These are phyloP conservation scores for Catostylus mosaicus DNA, from an alignment of 30 jellyfish, hydroid and myxozoan species.

Conservation along the genomic window DNA sequence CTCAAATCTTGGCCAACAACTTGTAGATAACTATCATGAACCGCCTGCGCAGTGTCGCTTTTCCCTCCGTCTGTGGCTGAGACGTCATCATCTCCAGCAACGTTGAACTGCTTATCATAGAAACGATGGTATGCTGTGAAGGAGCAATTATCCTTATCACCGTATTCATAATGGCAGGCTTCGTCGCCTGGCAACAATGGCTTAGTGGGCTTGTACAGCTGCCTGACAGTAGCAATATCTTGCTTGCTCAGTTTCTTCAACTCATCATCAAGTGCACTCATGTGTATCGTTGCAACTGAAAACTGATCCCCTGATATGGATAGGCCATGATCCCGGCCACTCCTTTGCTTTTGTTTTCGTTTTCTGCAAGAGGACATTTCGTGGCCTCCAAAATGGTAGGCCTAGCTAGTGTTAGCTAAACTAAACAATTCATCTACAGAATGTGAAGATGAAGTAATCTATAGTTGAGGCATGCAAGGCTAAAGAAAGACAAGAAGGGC, in stretches of 20 bases:
- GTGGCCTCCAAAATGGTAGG: constrained; percentile 58
- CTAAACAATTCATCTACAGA: too few relatives aligned
- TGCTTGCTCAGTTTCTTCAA: constrained; percentile 41
- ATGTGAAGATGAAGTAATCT: too few relatives aligned
- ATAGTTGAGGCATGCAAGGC: too few relatives aligned
- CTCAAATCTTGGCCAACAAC: background rate
- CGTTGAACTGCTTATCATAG: background rate
- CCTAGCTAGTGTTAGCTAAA: constrained; percentile 13
- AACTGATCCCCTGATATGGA: constrained; percentile 31
- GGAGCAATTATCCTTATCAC: background rate
- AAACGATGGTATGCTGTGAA: background rate
- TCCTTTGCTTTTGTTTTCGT: background rate
- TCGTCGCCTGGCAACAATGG: background rate
- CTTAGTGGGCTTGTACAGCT: background rate
- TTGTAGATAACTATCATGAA: background rate
- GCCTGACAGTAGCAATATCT: constrained; percentile 18
- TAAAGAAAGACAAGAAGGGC: too few relatives aligned
- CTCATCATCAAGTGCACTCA: constrained; percentile 55
- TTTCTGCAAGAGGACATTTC: constrained; percentile 11
- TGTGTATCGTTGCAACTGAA: constrained; percentile 64
- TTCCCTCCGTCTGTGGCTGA: too few relatives aligned
- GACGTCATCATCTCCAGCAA: too few relatives aligned
- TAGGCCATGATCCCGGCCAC: background rate
- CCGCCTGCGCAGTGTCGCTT: background rate
- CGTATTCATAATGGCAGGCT: background rate